Base-by-base conservation (phyloP, 2,888 invertebrate species). In the Margaritifera margaritifera region DNA sequence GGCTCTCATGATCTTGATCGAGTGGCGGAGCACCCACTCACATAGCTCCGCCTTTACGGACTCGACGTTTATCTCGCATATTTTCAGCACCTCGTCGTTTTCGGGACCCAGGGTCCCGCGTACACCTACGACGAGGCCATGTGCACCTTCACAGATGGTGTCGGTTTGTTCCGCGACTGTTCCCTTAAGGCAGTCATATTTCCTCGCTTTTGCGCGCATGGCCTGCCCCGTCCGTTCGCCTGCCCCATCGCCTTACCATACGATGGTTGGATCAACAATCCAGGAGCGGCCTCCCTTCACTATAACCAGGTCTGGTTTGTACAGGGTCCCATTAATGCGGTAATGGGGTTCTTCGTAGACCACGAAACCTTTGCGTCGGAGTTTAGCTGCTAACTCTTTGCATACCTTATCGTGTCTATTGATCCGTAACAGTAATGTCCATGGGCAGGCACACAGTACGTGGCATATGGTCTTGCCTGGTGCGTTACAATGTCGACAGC, bases 391-490 rank as follows among this genome's bases (percentile, higher is more conserved):
- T 0, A 66, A 19, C 11, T 25, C 20, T 2, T 25, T 24, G 1
- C 24, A 54, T 0, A 70, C 20, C 6, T 19, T 20, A 54, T 70
- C 61, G 19, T 70, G 66, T 15, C 66, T 1, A 1, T 25, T 8
- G 19, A 70, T 63, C 5, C 70, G 19, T 4, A 60, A 60, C 19
- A 54, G 63, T 20, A 66, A 63, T 1, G 60, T 55, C 6, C 24
- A 31, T 1, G 55, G 51, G 27, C 60, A 66, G 5, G 27, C 54
- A 19, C 70, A 66, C 2, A 66, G 66, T 15, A 70, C 64, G 56
- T 70, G 70, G 0, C 70, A 63, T 8, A 70, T 52, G 6, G 66
- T 70, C 50, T 70, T 63, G 1, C 52, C 24, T 4, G 55, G 31
- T 15, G 3, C 11, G 4, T 31, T 8, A 42, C 63, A 70, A 4